Evolutionary conservation across 23 tunicate genomes (phyloP).

Genomic region (Botrylloides violaceus): DNA sequence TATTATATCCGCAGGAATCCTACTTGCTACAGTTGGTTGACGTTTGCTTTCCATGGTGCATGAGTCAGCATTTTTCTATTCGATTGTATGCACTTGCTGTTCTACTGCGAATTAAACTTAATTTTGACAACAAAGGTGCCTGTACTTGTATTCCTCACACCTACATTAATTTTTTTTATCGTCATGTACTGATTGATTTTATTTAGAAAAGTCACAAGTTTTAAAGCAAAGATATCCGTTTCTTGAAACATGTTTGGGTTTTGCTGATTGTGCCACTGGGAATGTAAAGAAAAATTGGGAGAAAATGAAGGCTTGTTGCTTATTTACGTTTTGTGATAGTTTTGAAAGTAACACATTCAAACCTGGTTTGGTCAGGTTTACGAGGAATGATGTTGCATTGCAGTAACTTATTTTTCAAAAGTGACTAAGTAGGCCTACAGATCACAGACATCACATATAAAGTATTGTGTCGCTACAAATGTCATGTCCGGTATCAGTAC

Average conservation of each 20-base stretch:
- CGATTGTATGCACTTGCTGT: constrained; percentile 65
- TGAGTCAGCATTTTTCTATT: constrained; percentile 79
- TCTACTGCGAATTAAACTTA: constrained; percentile 21
- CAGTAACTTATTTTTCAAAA: no score
- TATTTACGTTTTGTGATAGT: not conserved
- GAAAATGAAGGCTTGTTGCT: constrained; percentile 46
- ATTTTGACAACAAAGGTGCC: constrained; percentile 22
- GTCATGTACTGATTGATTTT: not conserved
- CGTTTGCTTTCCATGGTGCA: constrained; percentile 75
- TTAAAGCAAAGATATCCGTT: constrained; percentile 16
- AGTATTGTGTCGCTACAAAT: no score
- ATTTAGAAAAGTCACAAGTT: constrained; percentile 13
- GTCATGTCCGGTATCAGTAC: no score
- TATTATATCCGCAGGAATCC: constrained; percentile 14
- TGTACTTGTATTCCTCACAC: no score
- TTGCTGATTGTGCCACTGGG: constrained; percentile 66
- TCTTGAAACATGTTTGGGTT: constrained; percentile 34
- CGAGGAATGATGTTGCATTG: no score
- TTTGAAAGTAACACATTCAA: not conserved
- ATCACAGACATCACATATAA: no score
- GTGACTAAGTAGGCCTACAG: no score
- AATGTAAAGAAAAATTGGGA: constrained; percentile 76
- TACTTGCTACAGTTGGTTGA: constrained; percentile 34
- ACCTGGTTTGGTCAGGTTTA: no score
- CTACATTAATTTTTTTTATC: not conserved